A percentile compares a stretch with the other conserved stretches of the same genome.
Conservation (phyloP, 2,797 vertebrate genomes). For the Rallus crepitans region DNA sequence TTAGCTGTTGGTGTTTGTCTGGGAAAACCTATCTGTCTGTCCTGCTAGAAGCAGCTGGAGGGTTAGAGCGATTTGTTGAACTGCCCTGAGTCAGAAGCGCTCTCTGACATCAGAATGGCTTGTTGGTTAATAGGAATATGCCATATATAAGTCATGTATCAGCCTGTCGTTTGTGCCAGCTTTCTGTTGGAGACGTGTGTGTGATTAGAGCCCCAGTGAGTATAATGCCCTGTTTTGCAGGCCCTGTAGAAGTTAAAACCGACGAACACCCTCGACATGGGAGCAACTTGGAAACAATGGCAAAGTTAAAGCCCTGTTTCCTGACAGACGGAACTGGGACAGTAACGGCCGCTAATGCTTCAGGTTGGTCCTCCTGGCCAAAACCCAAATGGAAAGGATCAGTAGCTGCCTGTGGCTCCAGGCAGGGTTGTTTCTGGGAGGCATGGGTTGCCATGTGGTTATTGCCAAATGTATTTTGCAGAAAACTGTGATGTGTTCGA, state of each 20-base stretch:
- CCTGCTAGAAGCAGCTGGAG: background rate
- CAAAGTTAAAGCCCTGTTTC: constrained; percentile 92
- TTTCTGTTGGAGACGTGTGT: background rate
- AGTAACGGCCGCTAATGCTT: constrained; percentile 93
- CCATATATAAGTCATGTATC: background rate
- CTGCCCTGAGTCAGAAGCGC: background rate
- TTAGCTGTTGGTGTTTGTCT: background rate
- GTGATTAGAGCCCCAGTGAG: background rate
- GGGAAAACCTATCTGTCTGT: background rate
- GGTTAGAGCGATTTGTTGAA: background rate
- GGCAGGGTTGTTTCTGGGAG: background rate
- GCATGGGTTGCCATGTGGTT: background rate
- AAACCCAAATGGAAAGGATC: background rate
- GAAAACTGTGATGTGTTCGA: background rate
- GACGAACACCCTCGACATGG: constrained; percentile 95
- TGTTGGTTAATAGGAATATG: background rate
- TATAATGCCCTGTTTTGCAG: constrained; percentile 68
- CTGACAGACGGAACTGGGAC: constrained; percentile 90
- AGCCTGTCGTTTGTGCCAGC: background rate
- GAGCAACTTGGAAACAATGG: constrained; percentile 85
- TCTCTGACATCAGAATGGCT: accelerated
- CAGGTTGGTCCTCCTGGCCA: constrained; percentile 81
- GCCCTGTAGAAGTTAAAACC: constrained; percentile 86
- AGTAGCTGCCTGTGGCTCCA: background rate
- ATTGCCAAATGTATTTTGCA: background rate